Evolutionary conservation across 2,113 vertebrate genomes (phyloP).

Genomic region (Anarrhichthys ocellatus): DNA sequence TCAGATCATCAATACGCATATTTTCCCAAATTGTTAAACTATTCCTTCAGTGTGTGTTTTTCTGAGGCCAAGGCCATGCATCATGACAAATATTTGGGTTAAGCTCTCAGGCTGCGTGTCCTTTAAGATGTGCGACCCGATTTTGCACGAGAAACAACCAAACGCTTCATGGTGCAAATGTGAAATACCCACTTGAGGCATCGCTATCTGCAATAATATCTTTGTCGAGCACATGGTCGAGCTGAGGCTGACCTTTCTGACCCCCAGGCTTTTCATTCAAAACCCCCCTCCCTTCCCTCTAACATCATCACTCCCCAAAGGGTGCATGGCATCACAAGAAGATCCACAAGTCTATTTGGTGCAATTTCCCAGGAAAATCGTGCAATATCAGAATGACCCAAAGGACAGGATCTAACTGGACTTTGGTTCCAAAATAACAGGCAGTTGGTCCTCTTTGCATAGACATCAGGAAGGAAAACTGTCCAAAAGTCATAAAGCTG

Average conservation of each 20-base stretch:
- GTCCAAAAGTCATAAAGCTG: background rate
- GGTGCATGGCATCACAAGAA: background rate
- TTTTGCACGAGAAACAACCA: background rate
- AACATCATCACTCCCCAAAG: background rate
- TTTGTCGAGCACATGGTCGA: slow-evolving; percentile 16
- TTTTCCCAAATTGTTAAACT: background rate
- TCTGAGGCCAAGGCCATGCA: background rate
- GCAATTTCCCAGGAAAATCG: background rate
- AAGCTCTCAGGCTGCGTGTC: background rate
- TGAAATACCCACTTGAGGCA: slow-evolving; percentile 14
- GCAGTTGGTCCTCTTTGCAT: slow-evolving; percentile 15
- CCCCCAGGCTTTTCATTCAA: background rate
- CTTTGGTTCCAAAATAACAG: background rate
- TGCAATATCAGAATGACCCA: background rate
- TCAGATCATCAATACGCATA: background rate
- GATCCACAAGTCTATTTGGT: background rate
- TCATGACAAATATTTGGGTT: background rate
- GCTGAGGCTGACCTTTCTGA: background rate
- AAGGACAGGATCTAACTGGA: background rate
- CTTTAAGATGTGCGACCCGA: background rate
- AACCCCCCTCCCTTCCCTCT: too few relatives aligned
- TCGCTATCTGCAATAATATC: background rate
- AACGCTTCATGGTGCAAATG: background rate
- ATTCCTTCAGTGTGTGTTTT: background rate
- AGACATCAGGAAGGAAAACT: slow-evolving; percentile 2